A percentile compares a stretch with the other conserved stretches of the same genome.
These are phyloP conservation scores for Rhopalosiphum nymphaeae DNA, from an alignment of 2,888 invertebrate genomes.

Conservation along the genomic window DNA sequence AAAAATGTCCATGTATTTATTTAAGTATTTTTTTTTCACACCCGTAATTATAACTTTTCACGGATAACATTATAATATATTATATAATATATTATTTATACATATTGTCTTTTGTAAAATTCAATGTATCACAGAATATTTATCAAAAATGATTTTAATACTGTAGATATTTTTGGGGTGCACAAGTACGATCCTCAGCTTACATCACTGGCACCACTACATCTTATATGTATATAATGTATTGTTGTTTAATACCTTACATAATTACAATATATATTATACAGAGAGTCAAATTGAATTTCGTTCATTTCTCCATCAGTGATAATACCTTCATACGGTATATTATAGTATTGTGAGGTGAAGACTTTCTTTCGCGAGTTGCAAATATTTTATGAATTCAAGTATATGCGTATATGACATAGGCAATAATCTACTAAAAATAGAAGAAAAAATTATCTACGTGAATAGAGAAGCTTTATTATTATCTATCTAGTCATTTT, in stretches of 20 bases:
- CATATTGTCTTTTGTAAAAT: neutral
- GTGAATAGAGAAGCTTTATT: conserved; percentile 41
- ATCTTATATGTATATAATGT: neutral
- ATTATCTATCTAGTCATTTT: conserved; percentile 40
- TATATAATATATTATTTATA: neutral
- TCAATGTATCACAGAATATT: neutral
- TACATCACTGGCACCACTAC: neutral
- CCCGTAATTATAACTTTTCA: neutral
- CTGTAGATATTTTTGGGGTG: neutral
- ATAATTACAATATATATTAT: neutral
- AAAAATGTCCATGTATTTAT: neutral
- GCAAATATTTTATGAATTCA: conserved; percentile 16
- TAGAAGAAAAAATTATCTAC: conserved; percentile 41
- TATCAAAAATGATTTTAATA: neutral
- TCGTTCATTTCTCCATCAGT: neutral
- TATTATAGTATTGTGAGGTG: neutral
- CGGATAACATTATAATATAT: neutral
- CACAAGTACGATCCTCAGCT: neutral
- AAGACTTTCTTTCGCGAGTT: neutral
- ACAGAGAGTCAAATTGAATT: neutral
- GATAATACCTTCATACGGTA: neutral
- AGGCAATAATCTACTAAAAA: conserved; percentile 37
- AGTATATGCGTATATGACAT: neutral
- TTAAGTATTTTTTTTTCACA: neutral
- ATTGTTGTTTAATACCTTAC: neutral